Conservation (phyloP, 2,888 invertebrate genomes). For the Sarcophaga variegata region DNA sequence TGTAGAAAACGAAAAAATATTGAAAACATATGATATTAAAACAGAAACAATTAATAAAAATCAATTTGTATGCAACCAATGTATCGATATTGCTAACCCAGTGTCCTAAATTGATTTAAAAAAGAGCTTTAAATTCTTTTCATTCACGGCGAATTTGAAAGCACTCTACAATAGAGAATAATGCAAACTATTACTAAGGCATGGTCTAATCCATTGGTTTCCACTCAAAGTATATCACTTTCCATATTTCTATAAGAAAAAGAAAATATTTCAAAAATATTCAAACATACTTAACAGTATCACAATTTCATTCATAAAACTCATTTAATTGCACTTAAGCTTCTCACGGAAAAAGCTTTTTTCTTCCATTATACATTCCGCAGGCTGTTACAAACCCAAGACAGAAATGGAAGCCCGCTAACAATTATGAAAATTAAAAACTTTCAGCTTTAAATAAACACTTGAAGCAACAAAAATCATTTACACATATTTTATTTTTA, state of each 20-base stretch:
- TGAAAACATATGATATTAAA: conserved; percentile 37
- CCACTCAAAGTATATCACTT: too few relatives aligned
- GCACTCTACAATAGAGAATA: not conserved
- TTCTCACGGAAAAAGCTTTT: too few relatives aligned
- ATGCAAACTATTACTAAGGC: not conserved
- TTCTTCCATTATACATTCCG: too few relatives aligned
- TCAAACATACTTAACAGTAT: too few relatives aligned
- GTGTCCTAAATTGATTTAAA: conserved; percentile 58
- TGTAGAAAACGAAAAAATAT: not conserved
- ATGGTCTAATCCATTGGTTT: too few relatives aligned
- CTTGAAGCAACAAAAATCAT: conserved; percentile 13
- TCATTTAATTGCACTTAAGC: too few relatives aligned
- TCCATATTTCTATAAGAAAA: too few relatives aligned
- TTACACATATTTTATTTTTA: conserved; percentile 32
- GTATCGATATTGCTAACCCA: conserved; percentile 48
- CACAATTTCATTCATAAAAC: too few relatives aligned
- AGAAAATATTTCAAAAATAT: too few relatives aligned
- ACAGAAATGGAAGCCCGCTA: not conserved
- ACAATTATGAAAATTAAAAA: conserved; percentile 4
- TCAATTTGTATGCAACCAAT: conserved; percentile 63
- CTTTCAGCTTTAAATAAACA: conserved; percentile 18
- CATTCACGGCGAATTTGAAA: not conserved
- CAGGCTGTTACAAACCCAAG: too few relatives aligned
- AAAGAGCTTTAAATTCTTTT: conserved; percentile 39
- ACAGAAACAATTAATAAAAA: conserved; percentile 3